Base-by-base conservation (phyloP, 2,888 invertebrate genomes). In the Carcina quercana region DNA sequence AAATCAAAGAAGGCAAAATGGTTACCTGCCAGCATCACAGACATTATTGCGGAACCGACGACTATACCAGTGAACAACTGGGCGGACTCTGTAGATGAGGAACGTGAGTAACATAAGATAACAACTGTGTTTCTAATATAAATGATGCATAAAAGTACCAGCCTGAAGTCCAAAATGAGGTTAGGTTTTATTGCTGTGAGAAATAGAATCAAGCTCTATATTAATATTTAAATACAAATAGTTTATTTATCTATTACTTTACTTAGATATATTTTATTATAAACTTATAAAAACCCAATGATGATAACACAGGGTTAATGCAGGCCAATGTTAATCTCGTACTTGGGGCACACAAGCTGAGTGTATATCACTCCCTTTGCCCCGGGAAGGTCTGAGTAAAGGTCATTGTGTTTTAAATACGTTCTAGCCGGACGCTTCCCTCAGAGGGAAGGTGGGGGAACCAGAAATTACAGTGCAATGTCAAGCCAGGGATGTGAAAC, bases 1-100 rank as follows among this genome's bases (percentile, higher is more conserved):
- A 95, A 92, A 87, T 89, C 87, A 71, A 94, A 91, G 86, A 96
- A 93, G 86, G 87, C 87, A 75, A 95, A 94, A 87, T 93, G 93
- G 69, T 92, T 91, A 68, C 91, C 92, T 43, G 78, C 95, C 59
- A 88, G 90, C 52, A 85, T 96, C 59, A 93, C 90, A 69, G 91
- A 91, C 58, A 95, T 96, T 70, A 85, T 96, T 50, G 90, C 91
- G 42, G 91, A 91, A 61, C 86, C 89, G 35, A 88, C 88, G 32
- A 85, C 87, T 36, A 82, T 86, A 37, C 80, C 87, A 34, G 73
- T 87, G 38, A 87, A 87, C 73, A 86, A 87, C 59, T 94, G 96
- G 91, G 94, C 92, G 28, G 93, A 94, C 56, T 91, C 94, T 59
- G 91, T 91, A 51, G 96, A 95, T 59, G 92, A 93, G 54, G 91